These are phyloP conservation scores for Hypomecis atomaria DNA, from an alignment of 2,888 invertebrate species.

Conservation along the genomic window DNA sequence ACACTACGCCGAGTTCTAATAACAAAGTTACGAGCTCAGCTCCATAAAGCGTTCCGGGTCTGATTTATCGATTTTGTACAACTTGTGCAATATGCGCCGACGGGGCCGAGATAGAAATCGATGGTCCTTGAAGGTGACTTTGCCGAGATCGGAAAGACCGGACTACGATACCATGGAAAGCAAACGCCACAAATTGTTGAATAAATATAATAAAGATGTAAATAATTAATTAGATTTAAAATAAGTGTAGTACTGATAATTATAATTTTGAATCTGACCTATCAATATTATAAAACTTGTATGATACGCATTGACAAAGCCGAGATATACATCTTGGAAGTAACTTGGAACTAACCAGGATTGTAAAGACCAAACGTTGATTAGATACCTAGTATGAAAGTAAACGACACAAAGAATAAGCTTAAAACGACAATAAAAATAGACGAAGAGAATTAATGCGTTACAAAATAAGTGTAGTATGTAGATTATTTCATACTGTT, in stretches of 20 bases:
- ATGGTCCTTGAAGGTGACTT: constrained; percentile 71
- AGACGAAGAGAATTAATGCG: too few relatives aligned
- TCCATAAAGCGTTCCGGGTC: constrained; percentile 56
- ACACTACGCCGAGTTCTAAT: constrained; percentile 46
- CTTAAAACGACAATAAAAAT: too few relatives aligned
- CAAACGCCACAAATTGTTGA: background rate
- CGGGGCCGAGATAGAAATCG: constrained; percentile 68
- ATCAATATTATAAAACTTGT: too few relatives aligned
- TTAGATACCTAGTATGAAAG: too few relatives aligned
- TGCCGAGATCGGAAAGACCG: constrained; percentile 57
- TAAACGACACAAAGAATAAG: too few relatives aligned
- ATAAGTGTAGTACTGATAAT: background rate
- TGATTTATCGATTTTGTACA: constrained; percentile 64
- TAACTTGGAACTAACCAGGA: too few relatives aligned
- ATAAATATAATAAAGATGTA: background rate
- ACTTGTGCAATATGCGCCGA: constrained; percentile 77
- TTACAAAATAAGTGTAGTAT: too few relatives aligned
- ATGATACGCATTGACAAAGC: too few relatives aligned
- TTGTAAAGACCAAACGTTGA: too few relatives aligned
- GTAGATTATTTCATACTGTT: too few relatives aligned
- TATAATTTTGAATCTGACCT: too few relatives aligned
- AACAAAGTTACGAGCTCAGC: constrained; percentile 53
- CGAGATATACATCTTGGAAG: too few relatives aligned
- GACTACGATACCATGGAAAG: constrained; percentile 61
- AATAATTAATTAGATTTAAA: background rate